Percentiles rank a stretch among this genome's conserved stretches.
phyloP scores from a whole-genome alignment of 1,140 invertebrate genomes.

The Periplaneta americana region DNA sequence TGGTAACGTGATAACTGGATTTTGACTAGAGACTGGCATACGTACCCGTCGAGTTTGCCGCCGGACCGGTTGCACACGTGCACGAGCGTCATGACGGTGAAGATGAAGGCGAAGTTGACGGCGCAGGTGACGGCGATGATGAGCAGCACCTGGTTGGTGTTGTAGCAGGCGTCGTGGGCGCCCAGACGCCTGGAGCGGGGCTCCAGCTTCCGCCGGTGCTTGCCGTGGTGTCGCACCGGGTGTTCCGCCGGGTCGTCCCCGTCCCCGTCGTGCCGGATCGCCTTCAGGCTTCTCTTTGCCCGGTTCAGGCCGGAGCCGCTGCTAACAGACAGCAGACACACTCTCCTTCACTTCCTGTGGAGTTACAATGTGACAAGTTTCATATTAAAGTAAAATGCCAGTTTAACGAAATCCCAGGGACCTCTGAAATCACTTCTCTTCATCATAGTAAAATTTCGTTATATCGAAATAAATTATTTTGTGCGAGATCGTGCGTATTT shows the following conservation, averaged over 20 bases:
- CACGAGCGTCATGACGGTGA: conserved; percentile 29
- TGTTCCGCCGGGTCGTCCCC: not conserved
- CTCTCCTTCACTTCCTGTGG: no score
- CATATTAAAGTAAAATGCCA: no score
- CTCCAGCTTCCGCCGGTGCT: not conserved
- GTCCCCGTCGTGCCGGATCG: not conserved
- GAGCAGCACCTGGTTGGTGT: conserved; percentile 24
- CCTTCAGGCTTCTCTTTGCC: not conserved
- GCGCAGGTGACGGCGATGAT: conserved; percentile 31
- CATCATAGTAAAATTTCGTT: no score
- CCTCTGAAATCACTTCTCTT: no score
- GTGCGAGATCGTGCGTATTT: no score
- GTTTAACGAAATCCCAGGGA: no score
- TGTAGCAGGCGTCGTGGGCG: conserved; percentile 6
- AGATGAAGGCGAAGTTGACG: conserved; percentile 31
- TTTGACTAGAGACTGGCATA: not conserved
- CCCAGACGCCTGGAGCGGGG: not conserved
- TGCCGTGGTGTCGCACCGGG: not conserved
- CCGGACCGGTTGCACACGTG: conserved; percentile 24
- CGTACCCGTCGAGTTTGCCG: not conserved
- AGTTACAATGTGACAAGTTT: no score
- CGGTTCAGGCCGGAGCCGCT: not conserved
- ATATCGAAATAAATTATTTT: no score
- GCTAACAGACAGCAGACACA: not conserved
- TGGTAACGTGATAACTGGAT: not conserved